phyloP scores from a whole-genome alignment of 1,140 invertebrate genomes.

The Lepidurus packardi region DNA sequence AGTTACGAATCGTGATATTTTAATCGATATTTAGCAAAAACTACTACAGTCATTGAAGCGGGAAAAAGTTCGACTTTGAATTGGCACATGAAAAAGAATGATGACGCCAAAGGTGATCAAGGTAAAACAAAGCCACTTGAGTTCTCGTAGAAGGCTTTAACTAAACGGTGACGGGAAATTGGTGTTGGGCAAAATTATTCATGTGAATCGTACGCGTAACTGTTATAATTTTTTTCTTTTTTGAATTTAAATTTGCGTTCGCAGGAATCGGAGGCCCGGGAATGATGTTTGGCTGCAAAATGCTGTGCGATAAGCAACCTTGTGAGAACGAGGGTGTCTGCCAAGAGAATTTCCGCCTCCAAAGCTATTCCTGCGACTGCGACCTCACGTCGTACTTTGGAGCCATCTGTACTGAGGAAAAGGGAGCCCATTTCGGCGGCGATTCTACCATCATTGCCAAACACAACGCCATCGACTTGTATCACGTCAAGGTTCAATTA shows the following conservation, averaged over 20 bases:
- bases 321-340: conserved; percentile 73
- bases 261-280: conserved; percentile 47
- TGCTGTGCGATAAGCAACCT: conserved; percentile 78
- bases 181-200: no score
- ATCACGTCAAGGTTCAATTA: conserved; percentile 39
- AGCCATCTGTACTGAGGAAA: conserved; percentile 64
- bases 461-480: conserved; percentile 35
- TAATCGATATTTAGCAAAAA: background rate
- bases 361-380: conserved; percentile 77
- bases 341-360: conserved; percentile 79
- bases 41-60: background rate
- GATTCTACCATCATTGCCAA: conserved; percentile 61
- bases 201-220: no score
- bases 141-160: background rate
- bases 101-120: background rate
- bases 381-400: conserved; percentile 81
- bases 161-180: conserved; percentile 3
- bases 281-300: conserved; percentile 71
- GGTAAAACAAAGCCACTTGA: background rate
- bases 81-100: background rate
- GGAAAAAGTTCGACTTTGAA: background rate
- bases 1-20: no score
- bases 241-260: conserved; percentile 43
- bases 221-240: conserved; percentile 13
- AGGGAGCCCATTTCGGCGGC: conserved; percentile 79